These are phyloP conservation scores for Dorcus hopei DNA, from an alignment of 2,888 invertebrate species.

Conservation along the genomic window DNA sequence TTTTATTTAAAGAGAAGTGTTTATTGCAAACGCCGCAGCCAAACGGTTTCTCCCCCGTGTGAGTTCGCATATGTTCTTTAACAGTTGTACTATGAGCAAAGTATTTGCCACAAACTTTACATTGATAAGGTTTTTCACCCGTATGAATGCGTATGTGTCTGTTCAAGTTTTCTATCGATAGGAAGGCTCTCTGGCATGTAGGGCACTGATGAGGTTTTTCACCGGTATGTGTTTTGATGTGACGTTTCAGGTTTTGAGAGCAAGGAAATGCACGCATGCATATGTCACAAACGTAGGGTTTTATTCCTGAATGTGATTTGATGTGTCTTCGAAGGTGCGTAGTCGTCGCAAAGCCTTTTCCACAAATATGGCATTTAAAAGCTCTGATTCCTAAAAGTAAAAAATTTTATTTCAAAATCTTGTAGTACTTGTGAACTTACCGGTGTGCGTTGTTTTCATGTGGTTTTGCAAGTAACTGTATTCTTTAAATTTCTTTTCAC, in stretches of 20 bases:
- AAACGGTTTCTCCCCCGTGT: constrained; percentile 41
- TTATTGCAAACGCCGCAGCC: constrained; percentile 37
- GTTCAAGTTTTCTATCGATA: constrained; percentile 39
- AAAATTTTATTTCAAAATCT: no score
- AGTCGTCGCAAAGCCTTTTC: constrained; percentile 36
- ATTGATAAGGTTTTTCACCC: constrained; percentile 40
- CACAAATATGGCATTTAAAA: constrained; percentile 39
- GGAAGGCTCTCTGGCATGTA: constrained; percentile 36
- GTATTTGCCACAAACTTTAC: constrained; percentile 37
- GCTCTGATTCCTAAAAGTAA: constrained; percentile 25
- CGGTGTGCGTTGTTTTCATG: constrained; percentile 28
- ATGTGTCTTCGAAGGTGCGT: constrained; percentile 40
- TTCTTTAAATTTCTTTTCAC: constrained; percentile 38
- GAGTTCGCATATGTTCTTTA: constrained; percentile 41
- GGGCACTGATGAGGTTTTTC: constrained; percentile 40
- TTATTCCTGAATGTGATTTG: constrained; percentile 41
- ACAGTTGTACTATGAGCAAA: constrained; percentile 44
- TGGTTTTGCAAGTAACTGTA: constrained; percentile 34
- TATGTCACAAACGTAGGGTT: constrained; percentile 38
- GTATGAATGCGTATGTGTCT: constrained; percentile 40
- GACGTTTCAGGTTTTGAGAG: constrained; percentile 39
- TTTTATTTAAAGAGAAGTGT: constrained; percentile 38
- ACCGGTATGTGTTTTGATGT: constrained; percentile 42
- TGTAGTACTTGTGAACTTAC: no score
- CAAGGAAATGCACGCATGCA: constrained; percentile 40